Evolutionary conservation across 2,113 vertebrate genomes (phyloP), one percentile per base, ranked within the genome.

Genomic region (Marmota flaviventris): DNA sequence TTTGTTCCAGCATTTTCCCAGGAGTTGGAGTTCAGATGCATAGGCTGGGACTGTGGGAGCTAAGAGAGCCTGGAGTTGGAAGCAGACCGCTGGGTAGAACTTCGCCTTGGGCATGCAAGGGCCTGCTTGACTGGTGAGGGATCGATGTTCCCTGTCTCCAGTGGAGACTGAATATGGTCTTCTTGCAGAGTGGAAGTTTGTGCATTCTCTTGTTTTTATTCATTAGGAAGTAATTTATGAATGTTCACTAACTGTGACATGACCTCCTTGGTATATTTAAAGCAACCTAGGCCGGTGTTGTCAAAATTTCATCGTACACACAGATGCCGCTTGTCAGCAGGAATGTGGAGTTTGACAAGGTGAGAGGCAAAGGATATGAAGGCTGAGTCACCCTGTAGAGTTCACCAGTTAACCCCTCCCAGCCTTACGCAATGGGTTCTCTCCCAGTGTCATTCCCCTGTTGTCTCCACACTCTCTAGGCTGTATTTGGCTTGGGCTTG

Each of bases 211-310:
- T 91, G 84, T 65, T 89, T 96, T 82, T 84, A 89, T 91, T 95
- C 89, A 86, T 94, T 86, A 95, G 65, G 42, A 91, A 92, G 89
- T 94, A 75, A 94, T 91, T 96, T 91, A 72, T 93, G 94, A 94
- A 72, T 96, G 65, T 42, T 91, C 63, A 51, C 63, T 96, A 61
- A 93, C 61, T 94, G 89, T 69, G 56, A 82, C 70, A 70, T 93
- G 95, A 86, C 85, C 82, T 96, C 84, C 24, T 13, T 87, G 89
- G 70, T 91, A 25, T 96, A 94, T 96, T 97, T 96, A 96, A 95
- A 89, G 82, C 85, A 96, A 84, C 29, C 34, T 76, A 32, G 61
- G 85, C 70, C 79, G 58, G 39, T 69, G 91, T n/a, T 75, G 29
- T 96, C 79, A 56, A 82, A 86, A 67, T 70, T 92, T 86, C 22